A percentile compares a stretch with the other conserved stretches of the same genome.
Conservation (phyloP, 2,797 vertebrate genomes). For the Emydoidea blandingii region DNA sequence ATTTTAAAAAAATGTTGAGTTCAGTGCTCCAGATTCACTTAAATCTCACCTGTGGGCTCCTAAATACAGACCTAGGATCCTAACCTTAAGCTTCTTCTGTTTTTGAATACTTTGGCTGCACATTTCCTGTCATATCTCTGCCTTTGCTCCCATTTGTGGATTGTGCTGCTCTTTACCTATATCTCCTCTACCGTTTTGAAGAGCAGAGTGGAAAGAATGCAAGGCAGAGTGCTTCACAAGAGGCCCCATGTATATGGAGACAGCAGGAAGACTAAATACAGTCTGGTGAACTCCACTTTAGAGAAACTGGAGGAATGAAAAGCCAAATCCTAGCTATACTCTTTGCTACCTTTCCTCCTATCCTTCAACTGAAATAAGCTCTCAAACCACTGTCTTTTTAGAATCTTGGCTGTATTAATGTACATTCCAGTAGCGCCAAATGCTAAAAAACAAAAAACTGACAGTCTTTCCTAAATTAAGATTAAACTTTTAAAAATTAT, state of each 20-base stretch:
- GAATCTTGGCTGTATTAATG: not conserved
- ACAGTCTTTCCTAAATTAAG: not conserved
- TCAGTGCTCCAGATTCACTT: not conserved
- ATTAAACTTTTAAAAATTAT: too few relatives aligned
- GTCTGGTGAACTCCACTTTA: accelerated
- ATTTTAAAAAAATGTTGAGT: not conserved
- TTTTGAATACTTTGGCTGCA: not conserved
- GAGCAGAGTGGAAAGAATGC: not conserved
- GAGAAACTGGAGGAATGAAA: accelerated
- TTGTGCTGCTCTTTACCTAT: not conserved
- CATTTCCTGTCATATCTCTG: not conserved
- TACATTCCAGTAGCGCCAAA: not conserved
- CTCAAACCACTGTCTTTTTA: not conserved
- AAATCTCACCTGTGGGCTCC: not conserved
- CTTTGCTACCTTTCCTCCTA: not conserved
- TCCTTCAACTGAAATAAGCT: not conserved
- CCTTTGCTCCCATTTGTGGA: not conserved
- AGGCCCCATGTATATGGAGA: not conserved
- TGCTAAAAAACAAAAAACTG: not conserved
- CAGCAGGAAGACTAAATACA: not conserved
- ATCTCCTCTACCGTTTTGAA: not conserved
- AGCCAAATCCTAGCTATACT: not conserved
- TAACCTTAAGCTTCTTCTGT: not conserved
- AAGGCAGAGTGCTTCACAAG: accelerated
- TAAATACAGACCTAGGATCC: not conserved